Conservation (phyloP, 1,140 invertebrate genomes). For the Ooceraea biroi region DNA sequence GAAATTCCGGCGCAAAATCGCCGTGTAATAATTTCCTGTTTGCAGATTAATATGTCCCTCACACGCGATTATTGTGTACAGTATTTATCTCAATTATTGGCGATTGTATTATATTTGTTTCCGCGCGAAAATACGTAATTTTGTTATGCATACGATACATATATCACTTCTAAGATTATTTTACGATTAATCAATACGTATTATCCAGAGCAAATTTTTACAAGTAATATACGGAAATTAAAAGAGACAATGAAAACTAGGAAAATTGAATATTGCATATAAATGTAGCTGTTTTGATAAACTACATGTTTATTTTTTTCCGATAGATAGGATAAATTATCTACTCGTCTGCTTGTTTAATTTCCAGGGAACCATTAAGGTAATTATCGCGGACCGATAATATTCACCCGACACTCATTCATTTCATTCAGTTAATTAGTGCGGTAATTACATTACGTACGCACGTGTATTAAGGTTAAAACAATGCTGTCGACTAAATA, state of each 20-base stretch:
- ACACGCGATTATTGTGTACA: background rate
- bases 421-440: slow-evolving; percentile 54
- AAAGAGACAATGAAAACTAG: background rate
- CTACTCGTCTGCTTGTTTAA: slow-evolving; percentile 32
- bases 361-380: slow-evolving; percentile 51
- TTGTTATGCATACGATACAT: background rate
- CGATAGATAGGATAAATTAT: slow-evolving; percentile 25
- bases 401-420: slow-evolving; percentile 52
- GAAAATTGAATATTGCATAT: background rate
- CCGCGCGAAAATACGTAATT: background rate
- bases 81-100: slow-evolving; percentile 10
- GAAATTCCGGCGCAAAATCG: background rate
- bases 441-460: slow-evolving; percentile 44
- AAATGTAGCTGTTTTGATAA: background rate
- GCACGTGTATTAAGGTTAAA: slow-evolving; percentile 48
- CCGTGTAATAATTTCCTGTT: slow-evolving; percentile 10
- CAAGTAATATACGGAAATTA: background rate
- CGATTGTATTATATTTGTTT: background rate
- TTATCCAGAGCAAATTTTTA: background rate
- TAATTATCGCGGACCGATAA: slow-evolving; percentile 50
- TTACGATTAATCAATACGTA: background rate
- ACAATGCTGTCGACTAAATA: slow-evolving; percentile 26
- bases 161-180: background rate
- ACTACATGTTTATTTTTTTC: background rate
- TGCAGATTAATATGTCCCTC: background rate